Evolutionary conservation across 2,888 invertebrate species (phyloP).

Genomic region (Drosophila pegasa): DNA sequence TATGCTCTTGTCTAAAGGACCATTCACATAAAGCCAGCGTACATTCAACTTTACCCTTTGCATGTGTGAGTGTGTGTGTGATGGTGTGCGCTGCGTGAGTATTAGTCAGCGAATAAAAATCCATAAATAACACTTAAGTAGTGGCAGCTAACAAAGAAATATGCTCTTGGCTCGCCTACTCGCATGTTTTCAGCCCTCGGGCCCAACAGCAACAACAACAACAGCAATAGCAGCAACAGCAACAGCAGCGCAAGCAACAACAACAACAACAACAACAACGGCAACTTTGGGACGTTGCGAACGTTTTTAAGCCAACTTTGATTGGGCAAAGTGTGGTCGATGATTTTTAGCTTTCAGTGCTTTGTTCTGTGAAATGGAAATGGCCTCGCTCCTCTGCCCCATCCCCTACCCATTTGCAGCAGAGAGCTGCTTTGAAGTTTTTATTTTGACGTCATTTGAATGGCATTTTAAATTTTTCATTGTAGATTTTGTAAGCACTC

Average conservation of each 20-base stretch:
- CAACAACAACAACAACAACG: slow-evolving; percentile 3
- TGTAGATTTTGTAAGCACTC: slow-evolving; percentile 13
- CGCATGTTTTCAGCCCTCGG: slow-evolving; percentile 4
- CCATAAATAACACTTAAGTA: slow-evolving; percentile 65
- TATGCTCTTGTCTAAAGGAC: slow-evolving; percentile 54
- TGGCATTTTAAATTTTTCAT: slow-evolving; percentile 17
- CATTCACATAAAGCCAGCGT: slow-evolving; percentile 46
- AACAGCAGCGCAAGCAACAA: slow-evolving; percentile 6
- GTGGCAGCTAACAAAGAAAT: slow-evolving; percentile 59
- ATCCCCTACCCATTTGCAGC: background rate
- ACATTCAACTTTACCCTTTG: slow-evolving; percentile 62
- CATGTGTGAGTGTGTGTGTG: background rate
- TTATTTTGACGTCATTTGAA: slow-evolving; percentile 38
- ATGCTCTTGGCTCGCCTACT: slow-evolving; percentile 32
- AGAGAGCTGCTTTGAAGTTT: slow-evolving; percentile 44
- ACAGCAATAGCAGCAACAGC: slow-evolving; percentile 4
- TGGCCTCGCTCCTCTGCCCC: slow-evolving; percentile 1
- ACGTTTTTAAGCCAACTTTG: slow-evolving; percentile 39
- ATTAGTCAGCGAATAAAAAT: slow-evolving; percentile 41
- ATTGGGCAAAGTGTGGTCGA: slow-evolving; percentile 44
- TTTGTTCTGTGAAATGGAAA: slow-evolving; percentile 36
- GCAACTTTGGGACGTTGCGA: slow-evolving; percentile 4
- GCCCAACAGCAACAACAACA: background rate
- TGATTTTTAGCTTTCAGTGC: slow-evolving; percentile 35
- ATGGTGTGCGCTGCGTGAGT: slow-evolving; percentile 16